Evolutionary conservation across 2,888 invertebrate genomes (phyloP).

Genomic region (Scaptomyza cyrtandrae): DNA sequence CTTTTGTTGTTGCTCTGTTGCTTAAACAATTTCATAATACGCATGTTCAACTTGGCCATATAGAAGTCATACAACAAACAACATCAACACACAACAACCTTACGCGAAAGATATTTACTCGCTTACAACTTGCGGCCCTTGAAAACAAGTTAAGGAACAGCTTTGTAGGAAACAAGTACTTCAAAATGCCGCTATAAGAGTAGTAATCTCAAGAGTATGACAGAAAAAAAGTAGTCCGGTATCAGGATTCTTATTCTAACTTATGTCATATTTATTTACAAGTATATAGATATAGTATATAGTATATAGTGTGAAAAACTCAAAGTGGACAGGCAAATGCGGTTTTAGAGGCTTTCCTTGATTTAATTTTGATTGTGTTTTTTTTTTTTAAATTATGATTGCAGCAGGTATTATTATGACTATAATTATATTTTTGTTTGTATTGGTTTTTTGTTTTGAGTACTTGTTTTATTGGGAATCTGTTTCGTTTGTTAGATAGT

Average conservation of each 20-base stretch:
- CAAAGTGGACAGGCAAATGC: no score
- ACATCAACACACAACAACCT: constrained; percentile 1
- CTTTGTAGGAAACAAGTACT: constrained; percentile 1
- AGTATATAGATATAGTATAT: neutral
- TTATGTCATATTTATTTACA: neutral
- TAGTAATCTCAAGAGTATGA: constrained; percentile 7
- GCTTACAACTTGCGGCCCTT: constrained; percentile 48
- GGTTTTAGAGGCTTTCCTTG: no score
- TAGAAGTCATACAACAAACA: constrained; percentile 22
- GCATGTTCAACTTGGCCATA: constrained; percentile 48
- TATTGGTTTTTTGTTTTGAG: no score
- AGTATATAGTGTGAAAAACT: no score
- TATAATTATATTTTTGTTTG: neutral
- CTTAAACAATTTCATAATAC: constrained; percentile 57
- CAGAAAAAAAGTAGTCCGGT: neutral
- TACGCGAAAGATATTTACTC: constrained; percentile 24
- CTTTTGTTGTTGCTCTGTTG: constrained; percentile 31
- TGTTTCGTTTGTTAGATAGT: no score
- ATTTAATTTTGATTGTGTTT: no score
- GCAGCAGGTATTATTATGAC: neutral
- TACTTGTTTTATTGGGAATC: no score
- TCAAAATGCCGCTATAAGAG: constrained; percentile 27
- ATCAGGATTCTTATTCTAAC: neutral
- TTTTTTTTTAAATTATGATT: neutral
- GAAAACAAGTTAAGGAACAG: constrained; percentile 49